Evolutionary conservation across 2,113 vertebrate species (phyloP).

Genomic region (Salvelinus namaycush): DNA sequence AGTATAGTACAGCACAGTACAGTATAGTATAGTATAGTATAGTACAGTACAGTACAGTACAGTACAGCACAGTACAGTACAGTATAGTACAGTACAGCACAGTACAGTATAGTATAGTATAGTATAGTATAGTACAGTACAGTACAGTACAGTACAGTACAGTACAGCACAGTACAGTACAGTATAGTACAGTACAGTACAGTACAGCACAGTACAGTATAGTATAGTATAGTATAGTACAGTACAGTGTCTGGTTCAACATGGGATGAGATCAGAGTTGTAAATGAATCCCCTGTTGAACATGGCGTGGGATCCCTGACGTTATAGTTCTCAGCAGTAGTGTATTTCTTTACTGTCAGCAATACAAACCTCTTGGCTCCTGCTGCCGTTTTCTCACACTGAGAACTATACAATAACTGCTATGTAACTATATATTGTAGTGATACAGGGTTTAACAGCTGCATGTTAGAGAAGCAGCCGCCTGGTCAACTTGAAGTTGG

Average conservation of each 20-base stretch:
- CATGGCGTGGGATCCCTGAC: constrained; percentile 42
- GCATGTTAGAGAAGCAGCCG: constrained; percentile 53
- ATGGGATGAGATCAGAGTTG: constrained; percentile 28
- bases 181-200: no score
- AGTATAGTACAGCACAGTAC: no score
- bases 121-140: no score
- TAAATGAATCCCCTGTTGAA: constrained; percentile 38
- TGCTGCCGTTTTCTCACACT: constrained; percentile 45
- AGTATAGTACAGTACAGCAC: no score
- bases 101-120: no score
- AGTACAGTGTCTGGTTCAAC: constrained; percentile 39
- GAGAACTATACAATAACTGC: constrained; percentile 64
- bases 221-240: no score
- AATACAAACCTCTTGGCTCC: neutral
- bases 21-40: no score
- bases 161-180: no score
- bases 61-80: no score
- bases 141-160: no score
- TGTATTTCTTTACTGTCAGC: constrained; percentile 46
- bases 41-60: no score
- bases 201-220: no score
- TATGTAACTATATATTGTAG: constrained; percentile 57
- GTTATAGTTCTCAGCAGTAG: constrained; percentile 51
- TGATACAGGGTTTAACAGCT: constrained; percentile 66
- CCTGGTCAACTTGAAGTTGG: constrained; percentile 57